These are phyloP conservation scores for Syritta pipiens DNA, from an alignment of 2,888 invertebrate genomes.

Conservation along the genomic window DNA sequence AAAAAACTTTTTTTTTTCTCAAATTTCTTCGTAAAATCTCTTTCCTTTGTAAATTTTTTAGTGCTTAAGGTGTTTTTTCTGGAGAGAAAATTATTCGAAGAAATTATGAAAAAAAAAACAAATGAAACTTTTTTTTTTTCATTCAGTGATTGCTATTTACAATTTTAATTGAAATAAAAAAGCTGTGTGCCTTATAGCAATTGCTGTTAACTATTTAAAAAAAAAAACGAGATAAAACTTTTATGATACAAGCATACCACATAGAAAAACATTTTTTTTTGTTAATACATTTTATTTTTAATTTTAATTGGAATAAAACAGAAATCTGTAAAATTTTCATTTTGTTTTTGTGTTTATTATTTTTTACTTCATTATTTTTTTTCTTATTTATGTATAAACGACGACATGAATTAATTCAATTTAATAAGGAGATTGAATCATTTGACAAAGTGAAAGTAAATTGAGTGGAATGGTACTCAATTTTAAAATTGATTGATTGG, in stretches of 20 bases:
- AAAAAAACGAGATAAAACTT: conserved; percentile 70
- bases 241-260: conserved; percentile 42
- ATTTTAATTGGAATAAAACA: conserved; percentile 60
- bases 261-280: conserved; percentile 53
- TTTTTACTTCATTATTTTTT: neutral
- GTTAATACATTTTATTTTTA: conserved; percentile 59
- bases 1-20: conserved; percentile 13
- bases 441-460: conserved; percentile 30
- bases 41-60: conserved; percentile 70
- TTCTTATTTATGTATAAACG: conserved; percentile 1
- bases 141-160: conserved; percentile 78
- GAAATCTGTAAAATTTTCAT: conserved; percentile 13
- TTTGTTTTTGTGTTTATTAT: conserved; percentile 18
- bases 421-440: conserved; percentile 36
- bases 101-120: conserved; percentile 20
- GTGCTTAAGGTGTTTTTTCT: conserved; percentile 69
- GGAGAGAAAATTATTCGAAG: conserved; percentile 44
- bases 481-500: conserved; percentile 62
- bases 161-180: conserved; percentile 80
- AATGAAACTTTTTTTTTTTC: conserved; percentile 45
- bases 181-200: conserved; percentile 92
- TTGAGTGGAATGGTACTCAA: conserved; percentile 37
- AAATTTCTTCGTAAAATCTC: conserved; percentile 53
- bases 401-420: conserved; percentile 45
- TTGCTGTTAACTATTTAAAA: conserved; percentile 80